phyloP scores from a whole-genome alignment of 1,140 invertebrate species.

The Drosophila auraria region DNA sequence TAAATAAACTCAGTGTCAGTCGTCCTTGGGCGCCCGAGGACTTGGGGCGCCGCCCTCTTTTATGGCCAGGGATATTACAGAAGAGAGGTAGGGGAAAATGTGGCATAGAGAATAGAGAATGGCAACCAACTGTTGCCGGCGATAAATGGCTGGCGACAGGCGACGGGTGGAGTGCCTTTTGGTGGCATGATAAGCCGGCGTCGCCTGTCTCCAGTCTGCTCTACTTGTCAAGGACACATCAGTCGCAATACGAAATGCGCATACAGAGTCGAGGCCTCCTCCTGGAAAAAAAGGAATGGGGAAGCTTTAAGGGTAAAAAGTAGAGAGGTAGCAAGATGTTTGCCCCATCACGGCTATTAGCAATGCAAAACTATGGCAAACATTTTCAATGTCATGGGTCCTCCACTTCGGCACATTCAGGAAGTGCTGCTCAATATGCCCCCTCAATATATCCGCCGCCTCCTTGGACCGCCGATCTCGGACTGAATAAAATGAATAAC shows the following conservation, averaged over 20 bases:
- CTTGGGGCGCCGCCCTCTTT: constrained; percentile 25
- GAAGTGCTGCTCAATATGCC: constrained; percentile 40
- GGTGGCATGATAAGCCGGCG: constrained; percentile 11
- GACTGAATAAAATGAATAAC: constrained; percentile 45
- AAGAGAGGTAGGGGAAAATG: neutral
- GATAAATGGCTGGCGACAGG: constrained; percentile 23
- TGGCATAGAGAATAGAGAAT: neutral
- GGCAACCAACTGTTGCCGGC: constrained; percentile 43
- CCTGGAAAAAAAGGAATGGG: neutral
- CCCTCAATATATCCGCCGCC: neutral
- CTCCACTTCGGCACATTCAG: constrained; percentile 19
- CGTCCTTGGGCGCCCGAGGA: constrained; percentile 24
- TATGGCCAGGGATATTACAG: constrained; percentile 13
- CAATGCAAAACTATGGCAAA: constrained; percentile 52
- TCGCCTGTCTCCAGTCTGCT: constrained; percentile 47
- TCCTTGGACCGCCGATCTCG: no score
- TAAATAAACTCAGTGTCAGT: constrained; percentile 25
- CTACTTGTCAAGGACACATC: constrained; percentile 45
- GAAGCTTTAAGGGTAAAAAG: neutral
- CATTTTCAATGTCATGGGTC: constrained; percentile 53
- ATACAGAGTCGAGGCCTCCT: constrained; percentile 13
- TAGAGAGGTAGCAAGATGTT: constrained; percentile 16
- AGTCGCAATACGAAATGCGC: constrained; percentile 36
- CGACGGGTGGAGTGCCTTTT: neutral
- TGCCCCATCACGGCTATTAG: constrained; percentile 16